Conservation (phyloP, 2,113 vertebrate species). For the Ifrita kowaldi region DNA sequence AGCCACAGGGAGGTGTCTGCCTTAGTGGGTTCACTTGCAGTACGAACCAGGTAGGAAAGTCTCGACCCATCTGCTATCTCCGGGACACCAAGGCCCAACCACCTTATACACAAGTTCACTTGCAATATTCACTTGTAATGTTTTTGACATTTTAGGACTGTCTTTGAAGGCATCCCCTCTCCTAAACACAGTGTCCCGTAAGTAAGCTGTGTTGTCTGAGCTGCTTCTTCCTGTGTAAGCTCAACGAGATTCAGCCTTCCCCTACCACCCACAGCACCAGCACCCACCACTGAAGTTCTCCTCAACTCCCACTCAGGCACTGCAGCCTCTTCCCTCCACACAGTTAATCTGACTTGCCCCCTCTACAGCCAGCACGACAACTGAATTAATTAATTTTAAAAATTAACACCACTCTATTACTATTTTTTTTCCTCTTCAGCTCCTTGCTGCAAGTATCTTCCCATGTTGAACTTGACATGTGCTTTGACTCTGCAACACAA, state of each 20-base stretch:
- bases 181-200: neutral
- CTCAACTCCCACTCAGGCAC: fast-evolving
- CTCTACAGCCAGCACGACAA: neutral
- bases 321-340: neutral
- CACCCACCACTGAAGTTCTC: neutral
- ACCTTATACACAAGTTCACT: neutral
- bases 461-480: neutral
- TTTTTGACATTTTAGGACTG: neutral
- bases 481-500: neutral
- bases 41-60: neutral
- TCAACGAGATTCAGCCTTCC: neutral
- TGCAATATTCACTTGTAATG: neutral
- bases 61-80: neutral
- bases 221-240: neutral
- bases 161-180: neutral
- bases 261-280: neutral
- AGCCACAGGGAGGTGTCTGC: neutral
- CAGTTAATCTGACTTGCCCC: neutral
- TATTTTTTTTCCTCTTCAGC: neutral
- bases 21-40: neutral
- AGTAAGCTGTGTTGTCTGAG: neutral
- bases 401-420: neutral
- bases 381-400: neutral
- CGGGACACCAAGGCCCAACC: neutral
- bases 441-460: neutral